Conservation (phyloP, 92 coral and sea anemone genomes). For the Muricea muricata region DNA sequence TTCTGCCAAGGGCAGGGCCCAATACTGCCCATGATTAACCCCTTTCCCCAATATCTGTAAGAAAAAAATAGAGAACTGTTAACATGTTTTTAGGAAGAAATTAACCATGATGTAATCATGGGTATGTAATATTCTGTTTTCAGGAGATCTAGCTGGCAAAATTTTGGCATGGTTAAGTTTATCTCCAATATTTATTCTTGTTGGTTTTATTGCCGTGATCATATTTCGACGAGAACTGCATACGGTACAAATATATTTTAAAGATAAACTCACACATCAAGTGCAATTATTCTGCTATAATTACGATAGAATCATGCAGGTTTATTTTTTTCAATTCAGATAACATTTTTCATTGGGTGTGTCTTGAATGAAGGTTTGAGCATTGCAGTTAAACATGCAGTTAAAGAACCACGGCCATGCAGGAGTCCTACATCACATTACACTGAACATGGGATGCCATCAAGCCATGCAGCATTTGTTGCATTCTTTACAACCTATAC, state of each 20-base stretch:
- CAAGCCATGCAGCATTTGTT: conserved; percentile 95
- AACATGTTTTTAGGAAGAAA: too few relatives aligned
- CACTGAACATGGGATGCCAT: conserved; percentile 89
- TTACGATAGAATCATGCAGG: too few relatives aligned
- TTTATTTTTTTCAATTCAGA: too few relatives aligned
- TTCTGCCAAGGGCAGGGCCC: too few relatives aligned
- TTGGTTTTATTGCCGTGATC: conserved; percentile 86
- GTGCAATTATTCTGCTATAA: too few relatives aligned
- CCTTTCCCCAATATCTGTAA: too few relatives aligned
- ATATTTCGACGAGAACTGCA: conserved; percentile 94
- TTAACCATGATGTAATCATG: too few relatives aligned
- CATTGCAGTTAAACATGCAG: conserved; percentile 70
- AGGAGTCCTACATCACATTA: conserved; percentile 77
- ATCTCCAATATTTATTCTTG: conserved; percentile 88
- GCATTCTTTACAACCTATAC: conserved; percentile 93
- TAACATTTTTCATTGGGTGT: conserved; percentile 88
- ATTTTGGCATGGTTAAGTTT: conserved; percentile 92
- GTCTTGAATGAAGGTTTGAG: conserved; percentile 81
- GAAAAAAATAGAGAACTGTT: too few relatives aligned
- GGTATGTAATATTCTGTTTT: neutral
- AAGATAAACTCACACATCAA: too few relatives aligned
- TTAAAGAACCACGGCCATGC: conserved; percentile 91
- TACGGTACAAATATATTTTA: conserved; percentile 68
- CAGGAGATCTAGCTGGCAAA: conserved; percentile 89
- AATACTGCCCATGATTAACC: too few relatives aligned